These are phyloP conservation scores for Drosophila ercepeae DNA, from an alignment of 1,140 invertebrate genomes.

Conservation along the genomic window DNA sequence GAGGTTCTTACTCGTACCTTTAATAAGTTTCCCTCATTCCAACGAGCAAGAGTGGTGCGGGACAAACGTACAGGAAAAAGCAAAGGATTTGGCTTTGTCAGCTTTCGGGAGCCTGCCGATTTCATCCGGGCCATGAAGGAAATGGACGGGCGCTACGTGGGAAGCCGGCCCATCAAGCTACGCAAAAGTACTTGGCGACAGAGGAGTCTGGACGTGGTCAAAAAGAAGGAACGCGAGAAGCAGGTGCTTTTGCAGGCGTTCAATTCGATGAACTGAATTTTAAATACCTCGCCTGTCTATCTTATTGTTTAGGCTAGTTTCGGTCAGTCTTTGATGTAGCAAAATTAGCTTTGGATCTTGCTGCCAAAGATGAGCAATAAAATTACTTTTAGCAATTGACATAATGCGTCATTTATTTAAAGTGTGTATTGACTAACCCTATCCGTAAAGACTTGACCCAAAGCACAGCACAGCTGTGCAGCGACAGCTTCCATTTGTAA, in stretches of 20 bases:
- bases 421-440: slow-evolving; percentile 20
- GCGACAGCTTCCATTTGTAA: not conserved
- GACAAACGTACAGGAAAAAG: slow-evolving; percentile 99
- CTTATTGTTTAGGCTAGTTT: slow-evolving; percentile 66
- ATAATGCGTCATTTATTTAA: slow-evolving; percentile 18
- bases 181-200: slow-evolving; percentile 98
- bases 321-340: slow-evolving; percentile 57
- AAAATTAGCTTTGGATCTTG: slow-evolving; percentile 63
- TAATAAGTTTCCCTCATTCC: slow-evolving; percentile 97
- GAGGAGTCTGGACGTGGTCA: slow-evolving; percentile 95
- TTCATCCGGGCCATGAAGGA: slow-evolving; percentile 99
- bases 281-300: not conserved
- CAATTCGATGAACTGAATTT: slow-evolving; percentile 63
- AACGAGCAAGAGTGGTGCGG: slow-evolving; percentile 96
- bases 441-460: slow-evolving; percentile 23
- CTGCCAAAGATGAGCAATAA: slow-evolving; percentile 54
- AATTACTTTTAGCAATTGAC: slow-evolving; percentile 59
- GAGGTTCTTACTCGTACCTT: slow-evolving; percentile 97
- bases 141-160: slow-evolving; percentile 98
- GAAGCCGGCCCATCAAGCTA: slow-evolving; percentile 98
- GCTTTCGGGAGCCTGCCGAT: slow-evolving; percentile 98
- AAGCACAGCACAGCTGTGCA: slow-evolving; percentile 35
- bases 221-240: slow-evolving; percentile 98
- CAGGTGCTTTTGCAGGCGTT: slow-evolving; percentile 90
- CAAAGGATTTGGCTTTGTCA: slow-evolving; percentile 99